phyloP scores from a whole-genome alignment of 1,140 invertebrate genomes.

The Philopotamus ludificatus region DNA sequence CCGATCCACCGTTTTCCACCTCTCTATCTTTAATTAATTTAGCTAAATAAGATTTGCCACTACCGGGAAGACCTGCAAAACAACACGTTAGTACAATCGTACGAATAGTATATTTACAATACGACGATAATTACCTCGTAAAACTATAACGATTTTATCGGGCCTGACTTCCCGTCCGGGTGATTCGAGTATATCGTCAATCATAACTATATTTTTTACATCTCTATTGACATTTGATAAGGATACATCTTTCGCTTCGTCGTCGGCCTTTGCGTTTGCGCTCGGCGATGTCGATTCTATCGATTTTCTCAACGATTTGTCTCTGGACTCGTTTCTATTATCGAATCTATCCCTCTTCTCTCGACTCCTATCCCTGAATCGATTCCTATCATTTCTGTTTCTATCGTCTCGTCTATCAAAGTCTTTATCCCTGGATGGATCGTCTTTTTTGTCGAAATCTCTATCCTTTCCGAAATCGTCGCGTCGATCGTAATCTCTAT shows the following conservation, averaged over 20 bases:
- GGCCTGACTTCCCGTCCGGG: constrained; percentile 76
- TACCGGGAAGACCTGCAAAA: constrained; percentile 73
- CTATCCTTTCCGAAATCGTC: constrained; percentile 23
- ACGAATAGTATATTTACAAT: constrained; percentile 22
- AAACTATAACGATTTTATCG: constrained; percentile 81
- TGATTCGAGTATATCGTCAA: constrained; percentile 78
- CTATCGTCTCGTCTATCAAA: constrained; percentile 20
- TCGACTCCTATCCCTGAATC: constrained; percentile 42
- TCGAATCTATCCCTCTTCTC: constrained; percentile 39
- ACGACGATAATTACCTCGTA: constrained; percentile 66
- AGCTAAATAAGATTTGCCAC: constrained; percentile 85
- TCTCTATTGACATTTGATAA: neutral
- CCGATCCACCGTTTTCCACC: constrained; percentile 58
- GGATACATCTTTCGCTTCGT: constrained; percentile 45
- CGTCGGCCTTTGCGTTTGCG: neutral
- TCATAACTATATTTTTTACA: constrained; percentile 58
- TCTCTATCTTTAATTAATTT: constrained; percentile 81
- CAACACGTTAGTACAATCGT: neutral
- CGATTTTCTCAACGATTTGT: constrained; percentile 14
- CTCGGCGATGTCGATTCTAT: constrained; percentile 2
- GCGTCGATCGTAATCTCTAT: constrained; percentile 23
- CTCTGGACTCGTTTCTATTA: constrained; percentile 40
- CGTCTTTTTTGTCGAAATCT: constrained; percentile 16
- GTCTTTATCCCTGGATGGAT: constrained; percentile 16
- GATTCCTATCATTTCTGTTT: constrained; percentile 43